These are phyloP conservation scores for Hapalemur alaotrensis DNA, from an alignment of 2,797 vertebrate species.

Conservation along the genomic window DNA sequence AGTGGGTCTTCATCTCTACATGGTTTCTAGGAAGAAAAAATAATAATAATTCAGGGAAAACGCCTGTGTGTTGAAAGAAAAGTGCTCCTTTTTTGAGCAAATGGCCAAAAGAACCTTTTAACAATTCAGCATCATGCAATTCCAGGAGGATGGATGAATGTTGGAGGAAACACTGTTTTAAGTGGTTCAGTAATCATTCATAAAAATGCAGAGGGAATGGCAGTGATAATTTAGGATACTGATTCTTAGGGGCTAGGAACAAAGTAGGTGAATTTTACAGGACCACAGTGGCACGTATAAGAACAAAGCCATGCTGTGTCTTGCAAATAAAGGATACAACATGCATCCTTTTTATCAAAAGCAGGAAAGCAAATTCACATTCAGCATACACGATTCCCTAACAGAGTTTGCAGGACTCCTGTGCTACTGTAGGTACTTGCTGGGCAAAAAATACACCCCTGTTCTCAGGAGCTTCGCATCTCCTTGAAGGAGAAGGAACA, in stretches of 20 bases:
- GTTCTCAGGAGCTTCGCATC: background rate
- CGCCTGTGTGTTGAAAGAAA: background rate
- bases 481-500: too few relatives aligned
- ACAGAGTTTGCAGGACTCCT: background rate
- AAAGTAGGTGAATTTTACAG: too few relatives aligned
- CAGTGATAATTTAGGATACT: background rate
- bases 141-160: background rate
- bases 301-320: background rate
- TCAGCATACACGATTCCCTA: fast-evolving
- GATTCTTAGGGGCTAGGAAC: too few relatives aligned
- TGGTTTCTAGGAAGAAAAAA: background rate
- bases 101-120: background rate
- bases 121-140: background rate
- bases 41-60: background rate
- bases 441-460: background rate
- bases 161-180: background rate
- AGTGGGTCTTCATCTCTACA: background rate
- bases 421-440: too few relatives aligned
- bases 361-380: background rate
- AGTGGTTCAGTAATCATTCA: background rate
- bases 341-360: background rate
- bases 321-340: background rate
- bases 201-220: background rate
- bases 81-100: background rate
- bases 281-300: fast-evolving